These are phyloP conservation scores for Rhipidura dahli DNA, from an alignment of 2,113 vertebrate genomes.

Conservation along the genomic window DNA sequence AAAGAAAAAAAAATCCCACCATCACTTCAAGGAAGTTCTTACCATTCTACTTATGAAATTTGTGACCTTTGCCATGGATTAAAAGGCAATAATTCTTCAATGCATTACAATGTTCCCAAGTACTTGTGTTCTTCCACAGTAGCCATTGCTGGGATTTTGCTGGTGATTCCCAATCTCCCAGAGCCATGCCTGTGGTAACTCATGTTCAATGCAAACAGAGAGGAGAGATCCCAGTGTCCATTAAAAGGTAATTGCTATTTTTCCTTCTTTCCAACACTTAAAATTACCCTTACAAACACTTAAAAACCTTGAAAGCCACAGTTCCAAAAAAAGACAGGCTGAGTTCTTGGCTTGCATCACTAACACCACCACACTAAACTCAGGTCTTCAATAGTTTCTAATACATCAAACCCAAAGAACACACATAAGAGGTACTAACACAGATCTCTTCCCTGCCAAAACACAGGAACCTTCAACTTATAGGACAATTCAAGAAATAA, in stretches of 20 bases:
- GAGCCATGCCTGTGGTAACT: not conserved
- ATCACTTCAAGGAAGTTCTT: not conserved
- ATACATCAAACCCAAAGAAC: not conserved
- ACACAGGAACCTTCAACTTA: not conserved
- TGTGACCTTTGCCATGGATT: not conserved
- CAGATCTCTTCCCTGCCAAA: not conserved
- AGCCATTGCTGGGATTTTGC: accelerated
- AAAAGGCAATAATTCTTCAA: not conserved
- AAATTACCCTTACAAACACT: not conserved
- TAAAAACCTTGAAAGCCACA: not conserved
- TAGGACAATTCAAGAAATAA: not conserved
- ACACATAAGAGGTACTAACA: not conserved
- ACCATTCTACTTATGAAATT: not conserved
- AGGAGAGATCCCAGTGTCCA: not conserved
- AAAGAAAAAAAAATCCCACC: accelerated
- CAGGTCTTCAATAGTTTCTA: not conserved
- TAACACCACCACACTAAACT: not conserved
- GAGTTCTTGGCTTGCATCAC: not conserved
- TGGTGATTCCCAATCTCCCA: not conserved
- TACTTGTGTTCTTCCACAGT: not conserved
- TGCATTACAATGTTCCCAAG: not conserved
- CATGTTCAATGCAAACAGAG: not conserved
- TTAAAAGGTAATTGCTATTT: not conserved
- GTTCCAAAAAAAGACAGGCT: not conserved
- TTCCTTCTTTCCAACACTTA: not conserved